phyloP scores from a whole-genome alignment of 2,888 invertebrate genomes.

The Allophyes oxyacanthae region DNA sequence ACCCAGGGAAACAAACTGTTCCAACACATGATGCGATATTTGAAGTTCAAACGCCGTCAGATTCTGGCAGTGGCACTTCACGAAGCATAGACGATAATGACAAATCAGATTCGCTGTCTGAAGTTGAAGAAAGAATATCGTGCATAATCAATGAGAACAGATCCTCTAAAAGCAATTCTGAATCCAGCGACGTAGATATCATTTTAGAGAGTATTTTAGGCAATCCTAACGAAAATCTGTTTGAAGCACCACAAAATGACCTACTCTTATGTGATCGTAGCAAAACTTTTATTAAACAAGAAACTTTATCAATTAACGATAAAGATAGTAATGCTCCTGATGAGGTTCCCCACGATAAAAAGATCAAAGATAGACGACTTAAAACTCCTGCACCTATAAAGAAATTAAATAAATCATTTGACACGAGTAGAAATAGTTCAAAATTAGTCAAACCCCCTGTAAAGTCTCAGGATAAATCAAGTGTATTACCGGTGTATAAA shows the following conservation, averaged over 20 bases:
- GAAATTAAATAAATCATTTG: slow-evolving; percentile 78
- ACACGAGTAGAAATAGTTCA: slow-evolving; percentile 69
- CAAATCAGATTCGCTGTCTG: slow-evolving; percentile 78
- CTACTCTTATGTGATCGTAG: slow-evolving; percentile 70
- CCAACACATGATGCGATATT: slow-evolving; percentile 73
- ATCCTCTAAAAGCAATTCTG: slow-evolving; percentile 85
- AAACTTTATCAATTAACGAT: slow-evolving; percentile 61
- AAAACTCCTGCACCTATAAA: slow-evolving; percentile 77
- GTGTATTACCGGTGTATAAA: slow-evolving; percentile 81
- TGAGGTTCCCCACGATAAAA: slow-evolving; percentile 69
- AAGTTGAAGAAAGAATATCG: slow-evolving; percentile 85
- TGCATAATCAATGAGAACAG: slow-evolving; percentile 85
- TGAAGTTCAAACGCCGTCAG: slow-evolving; percentile 81
- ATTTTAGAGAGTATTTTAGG: slow-evolving; percentile 79
- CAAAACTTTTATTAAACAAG: slow-evolving; percentile 79
- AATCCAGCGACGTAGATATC: slow-evolving; percentile 83
- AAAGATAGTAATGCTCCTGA: slow-evolving; percentile 62
- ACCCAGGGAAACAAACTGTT: slow-evolving; percentile 63
- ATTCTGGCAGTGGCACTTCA: slow-evolving; percentile 82
- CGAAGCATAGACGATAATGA: slow-evolving; percentile 78
- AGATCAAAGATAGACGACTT: slow-evolving; percentile 74
- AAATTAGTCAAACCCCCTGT: slow-evolving; percentile 66
- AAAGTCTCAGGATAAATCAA: slow-evolving; percentile 72
- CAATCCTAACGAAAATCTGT: slow-evolving; percentile 69
- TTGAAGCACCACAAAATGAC: slow-evolving; percentile 68